A percentile compares a stretch with the other conserved stretches of the same genome.
These are phyloP conservation scores for Aptenodytes patagonicus DNA, from an alignment of 2,113 vertebrate genomes.

Conservation along the genomic window DNA sequence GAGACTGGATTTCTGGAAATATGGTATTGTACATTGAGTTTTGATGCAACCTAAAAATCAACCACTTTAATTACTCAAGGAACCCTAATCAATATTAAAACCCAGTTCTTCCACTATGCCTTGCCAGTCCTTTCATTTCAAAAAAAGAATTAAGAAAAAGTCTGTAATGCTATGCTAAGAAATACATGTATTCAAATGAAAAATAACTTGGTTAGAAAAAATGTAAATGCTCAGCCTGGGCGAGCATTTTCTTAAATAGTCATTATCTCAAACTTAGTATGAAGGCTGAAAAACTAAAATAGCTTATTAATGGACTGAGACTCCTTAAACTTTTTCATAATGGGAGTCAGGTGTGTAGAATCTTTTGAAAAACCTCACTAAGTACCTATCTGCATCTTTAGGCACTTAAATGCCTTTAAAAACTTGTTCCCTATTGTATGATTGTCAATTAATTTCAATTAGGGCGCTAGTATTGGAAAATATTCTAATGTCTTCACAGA, in stretches of 20 bases:
- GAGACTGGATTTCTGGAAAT: not conserved
- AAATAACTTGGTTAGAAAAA: not conserved
- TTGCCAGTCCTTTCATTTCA: not conserved
- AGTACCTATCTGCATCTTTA: constrained; percentile 30
- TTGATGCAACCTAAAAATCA: not conserved
- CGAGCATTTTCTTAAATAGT: not conserved
- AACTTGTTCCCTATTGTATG: not conserved
- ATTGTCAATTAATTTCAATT: constrained; percentile 33
- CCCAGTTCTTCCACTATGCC: not conserved
- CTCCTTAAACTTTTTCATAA: constrained; percentile 8
- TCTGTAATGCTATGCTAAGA: not conserved
- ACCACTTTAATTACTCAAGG: not conserved
- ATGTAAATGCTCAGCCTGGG: not conserved
- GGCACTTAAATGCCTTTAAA: constrained; percentile 24
- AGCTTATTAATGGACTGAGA: constrained; percentile 56
- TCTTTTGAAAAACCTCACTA: constrained; percentile 39
- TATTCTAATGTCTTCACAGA: not conserved
- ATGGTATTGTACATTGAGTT: accelerated
- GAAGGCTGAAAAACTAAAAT: constrained; percentile 24
- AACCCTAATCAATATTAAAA: not conserved
- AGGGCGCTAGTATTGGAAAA: not conserved
- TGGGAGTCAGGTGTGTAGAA: not conserved
- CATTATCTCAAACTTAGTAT: constrained; percentile 26
- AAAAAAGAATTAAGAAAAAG: not conserved
- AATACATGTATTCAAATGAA: not conserved